Base-by-base conservation (phyloP, 1,140 invertebrate species). In the Lucilia cuprina region DNA sequence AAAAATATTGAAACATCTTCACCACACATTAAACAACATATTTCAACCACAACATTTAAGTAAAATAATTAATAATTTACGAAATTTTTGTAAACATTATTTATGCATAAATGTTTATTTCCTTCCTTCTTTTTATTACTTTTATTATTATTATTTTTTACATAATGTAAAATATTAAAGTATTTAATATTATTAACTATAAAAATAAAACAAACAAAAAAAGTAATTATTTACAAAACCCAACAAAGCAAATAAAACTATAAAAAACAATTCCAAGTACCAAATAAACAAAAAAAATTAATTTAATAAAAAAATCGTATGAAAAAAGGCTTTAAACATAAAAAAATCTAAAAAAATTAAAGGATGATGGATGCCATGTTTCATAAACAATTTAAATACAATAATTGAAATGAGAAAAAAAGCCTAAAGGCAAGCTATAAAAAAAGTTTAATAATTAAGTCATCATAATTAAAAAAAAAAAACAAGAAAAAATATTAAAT, bases 1-100 rank as follows among this genome's bases (percentile, higher is more conserved):
- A 84, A 84, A 84, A 84, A 84, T 84, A 84, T 83, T 84, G 34
- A 70, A 70, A 84, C 17, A 65, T 34, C 60, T 55, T 25, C 77
- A 65, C 25, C 35, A 82, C 50, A 84, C 34, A 35, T 70, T 65
- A 74, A 30, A 49, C 82, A 83, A 83, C 83, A 78, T 47, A 30
- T 34, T 78, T 78, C 75, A 84, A 70, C 77, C 83, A 78, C 35
- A 47, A 84, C 77, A 82, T 65, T n/a, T n/a, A n/a, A n/a, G 47
- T 41, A 35, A 19, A 84, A 82, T 19, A 35, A 41, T 49, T 35
- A 83, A 74, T 13, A 19, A 80, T 78, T 41, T 65, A 78, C 65
- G 5, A 47, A 34, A 74, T 19, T 75, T n/a, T 34, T 47, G 49
- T 5, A 30, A 75, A 34, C 75, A 78, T 78, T 34, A 78, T 78